Percentiles rank a stretch among this genome's conserved stretches.
These are phyloP conservation scores for Podocnemis expansa DNA, from an alignment of 2,113 vertebrate species.

Conservation along the genomic window DNA sequence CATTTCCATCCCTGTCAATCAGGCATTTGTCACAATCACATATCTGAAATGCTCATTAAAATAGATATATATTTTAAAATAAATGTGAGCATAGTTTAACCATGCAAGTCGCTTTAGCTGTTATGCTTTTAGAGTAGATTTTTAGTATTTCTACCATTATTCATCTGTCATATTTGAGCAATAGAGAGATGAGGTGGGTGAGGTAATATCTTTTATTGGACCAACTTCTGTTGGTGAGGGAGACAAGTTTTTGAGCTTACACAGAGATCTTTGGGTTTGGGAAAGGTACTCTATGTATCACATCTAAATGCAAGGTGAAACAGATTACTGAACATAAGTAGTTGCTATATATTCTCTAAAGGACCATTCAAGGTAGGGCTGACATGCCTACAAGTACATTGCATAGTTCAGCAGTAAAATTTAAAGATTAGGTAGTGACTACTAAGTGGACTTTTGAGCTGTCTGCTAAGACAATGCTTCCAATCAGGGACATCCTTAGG, in stretches of 20 bases:
- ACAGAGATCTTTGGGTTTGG: background rate
- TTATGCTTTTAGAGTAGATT: background rate
- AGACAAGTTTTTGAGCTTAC: background rate
- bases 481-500: no score
- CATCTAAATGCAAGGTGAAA: background rate
- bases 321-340: background rate
- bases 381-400: background rate
- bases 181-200: background rate
- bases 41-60: background rate
- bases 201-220: background rate
- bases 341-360: background rate
- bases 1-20: fast-evolving
- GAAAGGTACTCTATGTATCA: background rate
- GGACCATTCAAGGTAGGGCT: background rate
- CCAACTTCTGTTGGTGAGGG: background rate
- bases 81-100: background rate
- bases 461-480: background rate
- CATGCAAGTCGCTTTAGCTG: background rate
- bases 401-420: background rate
- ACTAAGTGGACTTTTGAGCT: background rate
- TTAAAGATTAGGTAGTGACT: background rate
- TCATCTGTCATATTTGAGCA: background rate
- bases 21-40: fast-evolving
- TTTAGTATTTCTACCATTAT: background rate
- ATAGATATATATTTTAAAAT: background rate